Evolutionary conservation across 2,113 vertebrate species (phyloP).

Genomic region (Ivindomyrus marchei): DNA sequence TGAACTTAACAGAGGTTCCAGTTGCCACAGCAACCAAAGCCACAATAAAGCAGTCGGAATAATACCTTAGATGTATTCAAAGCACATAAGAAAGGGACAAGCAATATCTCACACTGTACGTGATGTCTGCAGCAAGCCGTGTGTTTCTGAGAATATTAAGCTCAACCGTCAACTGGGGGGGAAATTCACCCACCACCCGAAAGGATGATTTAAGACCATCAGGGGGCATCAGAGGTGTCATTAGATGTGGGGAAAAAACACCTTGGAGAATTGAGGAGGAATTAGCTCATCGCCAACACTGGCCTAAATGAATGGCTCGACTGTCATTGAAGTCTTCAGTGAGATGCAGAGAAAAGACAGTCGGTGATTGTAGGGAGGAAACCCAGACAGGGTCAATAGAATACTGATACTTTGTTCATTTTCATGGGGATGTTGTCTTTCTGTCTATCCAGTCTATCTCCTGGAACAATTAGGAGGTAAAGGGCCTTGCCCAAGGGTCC

Average conservation of each 20-base stretch:
- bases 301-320: neutral
- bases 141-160: neutral
- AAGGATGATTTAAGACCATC: neutral
- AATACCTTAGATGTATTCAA: constrained; percentile 16
- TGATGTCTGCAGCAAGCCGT: neutral
- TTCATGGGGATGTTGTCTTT: neutral
- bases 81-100: constrained; percentile 6
- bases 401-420: neutral
- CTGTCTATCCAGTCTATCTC: neutral
- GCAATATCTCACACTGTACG: constrained; percentile 1
- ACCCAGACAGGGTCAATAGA: neutral
- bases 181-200: neutral
- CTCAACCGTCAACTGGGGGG: neutral
- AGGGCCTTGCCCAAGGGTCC: neutral
- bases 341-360: constrained; percentile 14
- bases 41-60: constrained; percentile 16
- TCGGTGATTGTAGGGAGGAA: constrained; percentile 2
- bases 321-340: neutral
- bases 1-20: constrained; percentile 2
- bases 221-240: neutral
- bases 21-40: constrained; percentile 27
- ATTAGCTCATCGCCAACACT: constrained; percentile 5
- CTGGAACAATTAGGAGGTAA: neutral
- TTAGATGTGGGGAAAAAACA: neutral
- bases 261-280: neutral